Conservation (phyloP, 2,797 vertebrate species). For the Scomberomorus guttatus region DNA sequence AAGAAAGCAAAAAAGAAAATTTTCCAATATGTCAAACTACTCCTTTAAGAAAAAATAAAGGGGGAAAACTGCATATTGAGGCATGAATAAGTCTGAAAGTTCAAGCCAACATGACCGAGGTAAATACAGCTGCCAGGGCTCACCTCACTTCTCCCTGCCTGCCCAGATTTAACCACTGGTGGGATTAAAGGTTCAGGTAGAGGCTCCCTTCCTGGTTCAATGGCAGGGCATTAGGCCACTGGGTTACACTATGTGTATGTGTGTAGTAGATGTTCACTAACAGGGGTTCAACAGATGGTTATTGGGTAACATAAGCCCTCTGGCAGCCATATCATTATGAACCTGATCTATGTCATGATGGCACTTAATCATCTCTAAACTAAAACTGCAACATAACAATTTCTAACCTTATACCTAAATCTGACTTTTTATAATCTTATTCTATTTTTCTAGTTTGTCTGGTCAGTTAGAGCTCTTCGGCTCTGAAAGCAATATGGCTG, state of each 20-base stretch:
- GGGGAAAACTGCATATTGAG: not conserved
- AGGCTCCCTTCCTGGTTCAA: conserved; percentile 42
- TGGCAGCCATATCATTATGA: conserved; percentile 19
- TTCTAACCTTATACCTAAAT: not conserved
- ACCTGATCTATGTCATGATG: not conserved
- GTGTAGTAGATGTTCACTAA: conserved; percentile 13
- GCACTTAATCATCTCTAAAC: not conserved
- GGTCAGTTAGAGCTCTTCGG: conserved; percentile 15
- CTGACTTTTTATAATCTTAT: not conserved
- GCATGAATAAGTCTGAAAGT: not conserved
- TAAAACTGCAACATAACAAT: not conserved
- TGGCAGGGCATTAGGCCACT: conserved; percentile 38
- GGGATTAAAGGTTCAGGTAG: conserved; percentile 59
- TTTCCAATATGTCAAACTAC: too few relatives aligned
- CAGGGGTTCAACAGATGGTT: conserved; percentile 27
- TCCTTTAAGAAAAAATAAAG: not conserved
- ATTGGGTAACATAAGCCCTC: conserved; percentile 14
- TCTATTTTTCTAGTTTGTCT: conserved; percentile 18
- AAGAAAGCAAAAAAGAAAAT: too few relatives aligned
- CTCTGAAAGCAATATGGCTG: conserved; percentile 44
- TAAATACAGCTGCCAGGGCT: conserved; percentile 21
- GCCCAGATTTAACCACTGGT: conserved; percentile 20
- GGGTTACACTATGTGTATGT: conserved; percentile 15
- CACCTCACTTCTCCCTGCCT: conserved; percentile 4
- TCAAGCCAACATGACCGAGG: not conserved